Percentiles rank a stretch among this genome's conserved stretches.
phyloP scores from a whole-genome alignment of 2,113 vertebrate species.

The Rattus rattus region DNA sequence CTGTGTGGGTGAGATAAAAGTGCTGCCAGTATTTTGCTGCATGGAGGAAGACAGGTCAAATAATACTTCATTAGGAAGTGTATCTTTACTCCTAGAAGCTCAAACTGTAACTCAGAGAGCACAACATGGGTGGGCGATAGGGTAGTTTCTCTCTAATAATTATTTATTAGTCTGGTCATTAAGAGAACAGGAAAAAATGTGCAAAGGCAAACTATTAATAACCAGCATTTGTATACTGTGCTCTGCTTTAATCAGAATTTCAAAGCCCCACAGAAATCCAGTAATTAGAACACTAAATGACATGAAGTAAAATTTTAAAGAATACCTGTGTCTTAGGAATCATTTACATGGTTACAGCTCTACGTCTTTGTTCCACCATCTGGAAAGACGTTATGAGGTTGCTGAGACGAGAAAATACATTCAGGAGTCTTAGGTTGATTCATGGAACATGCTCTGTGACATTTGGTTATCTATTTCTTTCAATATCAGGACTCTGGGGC shows the following conservation, averaged over 20 bases:
- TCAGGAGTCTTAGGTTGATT: neutral
- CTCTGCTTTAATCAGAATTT: slow-evolving; percentile 53
- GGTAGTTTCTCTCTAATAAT: slow-evolving; percentile 20
- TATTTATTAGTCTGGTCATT: slow-evolving; percentile 66
- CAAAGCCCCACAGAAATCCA: slow-evolving; percentile 44
- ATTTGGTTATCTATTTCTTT: too few species aligned
- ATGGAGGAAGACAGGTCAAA: slow-evolving; percentile 21
- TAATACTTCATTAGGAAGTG: neutral
- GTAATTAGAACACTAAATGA: slow-evolving; percentile 53
- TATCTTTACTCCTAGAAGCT: neutral
- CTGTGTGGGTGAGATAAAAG: slow-evolving; percentile 20
- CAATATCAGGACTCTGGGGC: neutral
- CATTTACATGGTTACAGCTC: neutral
- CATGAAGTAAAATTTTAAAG: slow-evolving; percentile 56
- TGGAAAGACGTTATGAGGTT: neutral
- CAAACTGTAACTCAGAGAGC: neutral
- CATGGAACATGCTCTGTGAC: neutral
- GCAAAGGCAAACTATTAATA: slow-evolving; percentile 53
- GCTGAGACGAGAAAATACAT: neutral
- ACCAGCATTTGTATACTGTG: neutral
- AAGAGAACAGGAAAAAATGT: neutral
- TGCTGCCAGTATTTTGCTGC: slow-evolving; percentile 50
- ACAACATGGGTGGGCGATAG: neutral
- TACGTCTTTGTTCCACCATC: neutral
- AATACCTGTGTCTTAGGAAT: neutral